Percentiles rank a stretch among this genome's conserved stretches.
phyloP scores from a whole-genome alignment of 1,140 invertebrate genomes.

The Cyclina sinensis region DNA sequence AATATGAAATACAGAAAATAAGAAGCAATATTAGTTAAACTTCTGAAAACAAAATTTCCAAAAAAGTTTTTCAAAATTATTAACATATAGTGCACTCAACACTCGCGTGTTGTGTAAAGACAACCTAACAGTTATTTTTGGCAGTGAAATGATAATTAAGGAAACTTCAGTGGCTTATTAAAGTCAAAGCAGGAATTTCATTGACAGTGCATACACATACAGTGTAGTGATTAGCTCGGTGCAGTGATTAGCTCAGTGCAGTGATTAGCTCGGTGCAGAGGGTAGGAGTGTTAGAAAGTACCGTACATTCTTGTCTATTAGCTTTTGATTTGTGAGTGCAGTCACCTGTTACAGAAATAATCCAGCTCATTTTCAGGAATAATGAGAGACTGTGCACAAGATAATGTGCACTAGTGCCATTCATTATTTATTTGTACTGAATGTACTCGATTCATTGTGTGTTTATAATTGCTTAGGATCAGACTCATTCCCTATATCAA shows the following conservation, averaged over 20 bases:
- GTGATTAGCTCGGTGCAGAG: not conserved
- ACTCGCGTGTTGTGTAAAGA: too few species aligned
- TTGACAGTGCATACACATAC: not conserved
- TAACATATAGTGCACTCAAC: too few species aligned
- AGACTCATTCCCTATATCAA: too few species aligned
- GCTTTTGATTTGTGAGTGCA: not conserved
- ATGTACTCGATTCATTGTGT: too few species aligned
- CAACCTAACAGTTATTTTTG: too few species aligned
- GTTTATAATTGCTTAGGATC: too few species aligned
- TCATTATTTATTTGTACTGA: too few species aligned
- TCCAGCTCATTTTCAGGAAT: not conserved
- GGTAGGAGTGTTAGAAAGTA: not conserved
- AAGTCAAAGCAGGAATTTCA: not conserved
- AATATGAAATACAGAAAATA: too few species aligned
- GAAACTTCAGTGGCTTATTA: not conserved
- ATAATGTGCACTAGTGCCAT: not conserved
- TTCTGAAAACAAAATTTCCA: too few species aligned
- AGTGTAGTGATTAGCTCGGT: not conserved
- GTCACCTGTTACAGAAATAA: conserved; percentile 10
- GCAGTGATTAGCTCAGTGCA: not conserved
- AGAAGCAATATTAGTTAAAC: too few species aligned
- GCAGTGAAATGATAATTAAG: too few species aligned
- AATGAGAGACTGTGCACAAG: not conserved
- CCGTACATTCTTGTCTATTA: not conserved
- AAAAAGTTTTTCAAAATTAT: too few species aligned